Evolutionary conservation across 2,113 vertebrate species (phyloP).

Genomic region (Seriola rivoliana): DNA sequence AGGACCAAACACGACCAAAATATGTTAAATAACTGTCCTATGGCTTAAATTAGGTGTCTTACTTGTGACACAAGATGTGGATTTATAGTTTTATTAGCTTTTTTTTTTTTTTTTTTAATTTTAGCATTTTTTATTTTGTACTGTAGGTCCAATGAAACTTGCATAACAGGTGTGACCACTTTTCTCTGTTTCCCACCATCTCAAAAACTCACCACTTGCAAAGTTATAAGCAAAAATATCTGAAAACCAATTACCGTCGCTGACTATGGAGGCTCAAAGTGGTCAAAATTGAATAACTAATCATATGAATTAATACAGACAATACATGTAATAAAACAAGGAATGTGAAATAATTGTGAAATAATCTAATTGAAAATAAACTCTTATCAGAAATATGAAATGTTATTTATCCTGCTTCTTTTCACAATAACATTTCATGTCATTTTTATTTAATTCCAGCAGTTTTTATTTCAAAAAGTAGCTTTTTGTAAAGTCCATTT

Average conservation of each 20-base stretch:
- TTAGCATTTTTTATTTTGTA: constrained; percentile 38
- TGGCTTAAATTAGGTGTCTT: constrained; percentile 46
- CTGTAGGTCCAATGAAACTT: constrained; percentile 46
- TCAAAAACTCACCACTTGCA: constrained; percentile 4
- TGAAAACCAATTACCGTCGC: neutral
- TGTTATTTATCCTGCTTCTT: neutral
- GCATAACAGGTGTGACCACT: constrained; percentile 32
- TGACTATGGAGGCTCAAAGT: neutral
- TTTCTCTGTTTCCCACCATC: neutral
- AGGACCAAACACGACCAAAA: constrained; percentile 77
- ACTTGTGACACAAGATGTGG: constrained; percentile 37
- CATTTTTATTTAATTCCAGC: neutral
- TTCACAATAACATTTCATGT: neutral
- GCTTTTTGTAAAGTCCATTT: too few species aligned
- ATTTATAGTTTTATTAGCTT: constrained; percentile 25
- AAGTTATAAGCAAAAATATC: neutral
- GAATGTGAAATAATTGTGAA: neutral
- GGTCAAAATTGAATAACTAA: neutral
- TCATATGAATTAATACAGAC: neutral
- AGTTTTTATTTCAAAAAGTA: neutral
- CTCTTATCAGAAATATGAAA: neutral
- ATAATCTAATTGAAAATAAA: neutral
- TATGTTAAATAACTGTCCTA: constrained; percentile 48
- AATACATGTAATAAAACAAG: neutral
- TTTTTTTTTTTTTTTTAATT: constrained; percentile 1